Base-by-base conservation (phyloP, 1,140 invertebrate species). In the Drosophila ogumai region DNA sequence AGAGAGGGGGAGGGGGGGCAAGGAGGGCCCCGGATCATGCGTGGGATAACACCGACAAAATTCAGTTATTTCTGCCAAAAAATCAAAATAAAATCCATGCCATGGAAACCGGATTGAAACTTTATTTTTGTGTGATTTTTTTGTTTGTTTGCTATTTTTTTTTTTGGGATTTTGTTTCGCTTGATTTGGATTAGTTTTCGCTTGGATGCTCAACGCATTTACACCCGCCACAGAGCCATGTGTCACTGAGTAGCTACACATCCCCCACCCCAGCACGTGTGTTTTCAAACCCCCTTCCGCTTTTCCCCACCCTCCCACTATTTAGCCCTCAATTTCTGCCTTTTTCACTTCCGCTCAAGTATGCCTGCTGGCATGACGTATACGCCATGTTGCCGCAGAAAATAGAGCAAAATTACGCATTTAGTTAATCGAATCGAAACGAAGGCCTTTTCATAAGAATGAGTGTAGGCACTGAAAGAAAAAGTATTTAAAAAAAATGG, bases 381-480 rank as follows among this genome's bases (percentile, higher is more conserved):
- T 84, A 84, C 81, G 81, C 81, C 75, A 60, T 41, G 63, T 73
- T 61, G 81, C 47, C 59, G 43, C 32, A 40, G 54, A 72, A 72
- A 72, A 72, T 72, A 50, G 69, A 72, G 44, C 67, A 72, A 72
- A 72, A 72, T 72, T 76, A 85, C 63, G 59, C 81, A 85, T 85
- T 85, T 75, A 81, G 66, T 78, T 85, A 85, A 85, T 81, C 82
- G 81, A 85, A 63, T 69, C 38, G 47, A 55, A 65, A 9, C 34
- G 47, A 15, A 67, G 63, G 63, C 66, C 19, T 69, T 69, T 67
- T 69, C 32, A 69, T 67, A 46, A 55, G 47, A 32, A 54, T 34
- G 19, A 34, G 25, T 55, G 47, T 22, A 19, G 13, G n/a, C 36
- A 57, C 36, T 38, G 52, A n/a, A 10, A 22, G 34, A 38, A 55